These are phyloP conservation scores for Leucozona laternaria DNA, from an alignment of 2,888 invertebrate genomes.

Conservation along the genomic window DNA sequence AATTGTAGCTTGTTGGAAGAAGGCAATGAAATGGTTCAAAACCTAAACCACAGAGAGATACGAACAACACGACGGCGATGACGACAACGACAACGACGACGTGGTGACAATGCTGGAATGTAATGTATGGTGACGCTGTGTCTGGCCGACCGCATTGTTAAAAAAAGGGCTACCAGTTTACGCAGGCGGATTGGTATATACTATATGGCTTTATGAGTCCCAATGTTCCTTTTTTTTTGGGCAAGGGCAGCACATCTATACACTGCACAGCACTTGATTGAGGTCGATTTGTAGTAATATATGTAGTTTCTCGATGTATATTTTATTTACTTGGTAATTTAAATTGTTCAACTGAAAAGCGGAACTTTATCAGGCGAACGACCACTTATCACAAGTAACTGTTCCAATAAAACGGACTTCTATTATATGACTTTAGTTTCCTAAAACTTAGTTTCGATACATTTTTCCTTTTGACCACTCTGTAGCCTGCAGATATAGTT, in stretches of 20 bases:
- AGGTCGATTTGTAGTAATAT: not conserved
- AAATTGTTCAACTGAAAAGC: too few relatives aligned
- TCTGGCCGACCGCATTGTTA: constrained; percentile 63
- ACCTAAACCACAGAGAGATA: constrained; percentile 40
- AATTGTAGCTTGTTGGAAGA: constrained; percentile 15
- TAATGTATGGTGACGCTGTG: constrained; percentile 68
- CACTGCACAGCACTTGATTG: not conserved
- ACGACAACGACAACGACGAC: not conserved
- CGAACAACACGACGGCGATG: constrained; percentile 13
- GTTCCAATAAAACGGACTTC: too few relatives aligned
- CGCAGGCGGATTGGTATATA: constrained; percentile 51
- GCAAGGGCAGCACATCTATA: not conserved
- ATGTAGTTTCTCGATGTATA: not conserved
- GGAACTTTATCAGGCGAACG: too few relatives aligned
- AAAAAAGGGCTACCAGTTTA: constrained; percentile 71
- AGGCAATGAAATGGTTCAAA: constrained; percentile 39
- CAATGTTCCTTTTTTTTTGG: not conserved
- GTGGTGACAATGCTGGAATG: constrained; percentile 67
- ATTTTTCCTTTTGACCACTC: too few relatives aligned
- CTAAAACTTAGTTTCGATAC: too few relatives aligned
- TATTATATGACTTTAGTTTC: too few relatives aligned
- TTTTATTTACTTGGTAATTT: too few relatives aligned
- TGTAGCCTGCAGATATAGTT: too few relatives aligned
- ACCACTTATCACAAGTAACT: too few relatives aligned
- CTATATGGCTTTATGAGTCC: constrained; percentile 34